Percentiles rank a stretch among this genome's conserved stretches.
phyloP scores from a whole-genome alignment of 2,113 vertebrate genomes.

The Mobula hypostoma region DNA sequence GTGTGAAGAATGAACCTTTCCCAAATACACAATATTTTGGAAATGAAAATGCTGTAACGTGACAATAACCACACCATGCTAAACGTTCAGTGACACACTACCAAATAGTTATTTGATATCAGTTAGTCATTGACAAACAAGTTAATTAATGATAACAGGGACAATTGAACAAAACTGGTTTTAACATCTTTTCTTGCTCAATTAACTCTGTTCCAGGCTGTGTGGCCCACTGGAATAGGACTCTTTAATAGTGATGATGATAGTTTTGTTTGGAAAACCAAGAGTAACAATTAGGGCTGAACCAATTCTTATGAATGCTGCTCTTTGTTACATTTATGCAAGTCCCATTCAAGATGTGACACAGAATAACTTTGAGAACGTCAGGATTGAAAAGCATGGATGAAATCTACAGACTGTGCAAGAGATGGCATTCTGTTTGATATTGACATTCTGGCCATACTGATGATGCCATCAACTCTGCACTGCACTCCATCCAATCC shows the following conservation, averaged over 20 bases:
- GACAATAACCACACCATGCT: background rate
- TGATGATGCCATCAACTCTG: too few species aligned
- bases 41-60: background rate
- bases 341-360: constrained; percentile 28
- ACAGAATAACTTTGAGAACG: background rate
- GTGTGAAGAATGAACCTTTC: background rate
- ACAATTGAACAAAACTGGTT: constrained; percentile 12
- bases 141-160: background rate
- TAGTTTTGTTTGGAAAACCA: constrained; percentile 7
- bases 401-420: background rate
- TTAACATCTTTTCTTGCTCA: constrained; percentile 25
- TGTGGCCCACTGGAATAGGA: background rate
- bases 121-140: background rate
- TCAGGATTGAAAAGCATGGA: background rate
- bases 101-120: background rate
- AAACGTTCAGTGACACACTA: background rate
- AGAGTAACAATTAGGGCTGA: constrained; percentile 37
- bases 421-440: background rate
- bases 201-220: constrained; percentile 30
- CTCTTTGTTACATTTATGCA: constrained; percentile 39
- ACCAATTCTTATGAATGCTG: constrained; percentile 39
- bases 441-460: background rate
- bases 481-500: too few species aligned
- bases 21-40: too few species aligned
- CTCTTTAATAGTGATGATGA: background rate